Evolutionary conservation across 2,888 invertebrate species (phyloP).

Genomic region (Allacma fusca): DNA sequence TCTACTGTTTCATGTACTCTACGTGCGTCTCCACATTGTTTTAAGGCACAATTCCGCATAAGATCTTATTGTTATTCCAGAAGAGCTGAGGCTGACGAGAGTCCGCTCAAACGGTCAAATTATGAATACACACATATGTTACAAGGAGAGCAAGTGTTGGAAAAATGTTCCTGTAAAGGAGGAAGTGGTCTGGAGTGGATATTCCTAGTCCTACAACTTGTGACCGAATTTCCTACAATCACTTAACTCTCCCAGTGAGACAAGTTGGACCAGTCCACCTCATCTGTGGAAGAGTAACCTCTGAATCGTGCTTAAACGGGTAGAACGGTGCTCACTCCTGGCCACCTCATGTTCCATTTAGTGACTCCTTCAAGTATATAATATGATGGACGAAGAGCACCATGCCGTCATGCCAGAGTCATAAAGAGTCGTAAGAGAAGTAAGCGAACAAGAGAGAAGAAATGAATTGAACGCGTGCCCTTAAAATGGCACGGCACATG

Average conservation of each 20-base stretch:
- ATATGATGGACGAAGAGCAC: constrained; percentile 9
- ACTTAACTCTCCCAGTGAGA: not conserved
- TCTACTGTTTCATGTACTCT: too few relatives aligned
- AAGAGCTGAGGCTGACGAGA: too few relatives aligned
- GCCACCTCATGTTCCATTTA: constrained; percentile 20
- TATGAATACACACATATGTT: too few relatives aligned
- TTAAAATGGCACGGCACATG: constrained; percentile 51
- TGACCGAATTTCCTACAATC: not conserved
- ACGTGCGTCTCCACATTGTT: too few relatives aligned
- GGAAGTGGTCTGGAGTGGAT: too few relatives aligned
- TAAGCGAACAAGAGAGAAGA: constrained; percentile 7
- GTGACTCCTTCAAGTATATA: not conserved
- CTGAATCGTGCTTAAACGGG: not conserved
- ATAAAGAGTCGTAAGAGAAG: not conserved
- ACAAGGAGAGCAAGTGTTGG: too few relatives aligned
- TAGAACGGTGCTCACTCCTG: constrained; percentile 4
- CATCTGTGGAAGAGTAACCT: not conserved
- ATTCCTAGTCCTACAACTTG: too few relatives aligned
- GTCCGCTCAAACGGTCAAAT: too few relatives aligned
- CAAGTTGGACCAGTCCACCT: not conserved
- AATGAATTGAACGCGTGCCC: constrained; percentile 57
- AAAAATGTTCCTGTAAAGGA: too few relatives aligned
- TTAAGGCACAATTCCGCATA: too few relatives aligned
- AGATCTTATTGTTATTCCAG: too few relatives aligned
- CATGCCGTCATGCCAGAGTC: constrained; percentile 20